Evolutionary conservation across 1,140 invertebrate genomes (phyloP).

Genomic region (Pemphigus obesinymphae): DNA sequence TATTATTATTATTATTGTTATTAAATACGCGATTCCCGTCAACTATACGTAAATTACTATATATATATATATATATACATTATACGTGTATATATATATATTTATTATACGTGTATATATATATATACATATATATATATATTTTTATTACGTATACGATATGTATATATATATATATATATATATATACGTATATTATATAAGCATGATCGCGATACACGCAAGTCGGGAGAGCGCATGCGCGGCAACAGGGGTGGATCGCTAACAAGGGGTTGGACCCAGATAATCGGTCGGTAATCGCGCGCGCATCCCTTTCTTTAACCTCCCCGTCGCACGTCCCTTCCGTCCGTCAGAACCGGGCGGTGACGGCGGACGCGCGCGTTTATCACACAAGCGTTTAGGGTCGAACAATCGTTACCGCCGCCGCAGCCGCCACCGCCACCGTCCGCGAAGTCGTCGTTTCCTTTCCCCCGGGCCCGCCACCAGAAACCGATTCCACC

Average conservation of each 20-base stretch:
- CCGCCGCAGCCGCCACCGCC: neutral
- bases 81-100: no score
- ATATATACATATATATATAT: no score
- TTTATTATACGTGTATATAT: no score
- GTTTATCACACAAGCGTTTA: slow-evolving; percentile 23
- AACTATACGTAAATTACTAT: no score
- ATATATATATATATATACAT: no score
- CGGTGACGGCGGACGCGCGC: neutral
- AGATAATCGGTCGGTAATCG: slow-evolving; percentile 39
- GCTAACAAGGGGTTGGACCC: slow-evolving; percentile 24
- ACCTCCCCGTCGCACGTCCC: neutral
- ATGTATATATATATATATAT: neutral
- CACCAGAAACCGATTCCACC: no score
- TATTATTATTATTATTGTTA: no score
- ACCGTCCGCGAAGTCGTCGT: neutral
- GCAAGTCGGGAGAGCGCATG: no score
- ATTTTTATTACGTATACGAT: no score
- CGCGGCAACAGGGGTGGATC: neutral
- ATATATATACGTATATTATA: neutral
- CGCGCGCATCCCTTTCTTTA: neutral
- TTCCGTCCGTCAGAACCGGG: neutral
- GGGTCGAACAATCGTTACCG: slow-evolving; percentile 17
- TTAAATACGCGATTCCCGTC: neutral
- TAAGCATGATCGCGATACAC: neutral
- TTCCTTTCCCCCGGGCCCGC: neutral